A percentile compares a stretch with the other conserved stretches of the same genome.
Conservation (phyloP, 2,888 invertebrate genomes). For the Hecatera dysodea region DNA sequence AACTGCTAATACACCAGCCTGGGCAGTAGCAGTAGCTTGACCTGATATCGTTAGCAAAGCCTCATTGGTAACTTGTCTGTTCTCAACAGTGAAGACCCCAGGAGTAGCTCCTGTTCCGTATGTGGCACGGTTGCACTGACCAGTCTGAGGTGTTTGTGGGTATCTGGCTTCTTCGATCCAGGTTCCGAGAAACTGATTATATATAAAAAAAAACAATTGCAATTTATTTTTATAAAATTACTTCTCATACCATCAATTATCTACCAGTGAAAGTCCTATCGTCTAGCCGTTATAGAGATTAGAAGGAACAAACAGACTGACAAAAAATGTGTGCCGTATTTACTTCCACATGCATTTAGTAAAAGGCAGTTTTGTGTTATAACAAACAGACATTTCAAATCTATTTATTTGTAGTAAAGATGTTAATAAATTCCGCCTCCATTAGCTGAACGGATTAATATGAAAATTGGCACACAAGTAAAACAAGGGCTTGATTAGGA, state of each 20-base stretch:
- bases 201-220: neutral
- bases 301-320: no score
- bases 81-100: conserved; percentile 67
- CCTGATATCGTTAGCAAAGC: conserved; percentile 88
- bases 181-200: conserved; percentile 70
- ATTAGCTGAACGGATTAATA: neutral
- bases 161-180: conserved; percentile 93
- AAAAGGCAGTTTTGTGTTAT: no score
- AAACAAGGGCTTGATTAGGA: neutral
- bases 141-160: conserved; percentile 91
- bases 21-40: conserved; percentile 83
- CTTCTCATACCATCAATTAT: no score
- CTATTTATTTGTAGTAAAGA: no score
- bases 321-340: no score
- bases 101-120: conserved; percentile 78
- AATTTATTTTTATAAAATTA: no score
- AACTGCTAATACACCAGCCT: conserved; percentile 89
- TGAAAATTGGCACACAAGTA: neutral
- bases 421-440: no score
- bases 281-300: no score
- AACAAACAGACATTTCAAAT: no score
- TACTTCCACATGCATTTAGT: no score
- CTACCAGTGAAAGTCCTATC: no score
- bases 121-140: conserved; percentile 91
- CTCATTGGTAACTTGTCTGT: conserved; percentile 82